Evolutionary conservation across 2,797 vertebrate genomes (phyloP).

Genomic region (Hemitrygon akajei): DNA sequence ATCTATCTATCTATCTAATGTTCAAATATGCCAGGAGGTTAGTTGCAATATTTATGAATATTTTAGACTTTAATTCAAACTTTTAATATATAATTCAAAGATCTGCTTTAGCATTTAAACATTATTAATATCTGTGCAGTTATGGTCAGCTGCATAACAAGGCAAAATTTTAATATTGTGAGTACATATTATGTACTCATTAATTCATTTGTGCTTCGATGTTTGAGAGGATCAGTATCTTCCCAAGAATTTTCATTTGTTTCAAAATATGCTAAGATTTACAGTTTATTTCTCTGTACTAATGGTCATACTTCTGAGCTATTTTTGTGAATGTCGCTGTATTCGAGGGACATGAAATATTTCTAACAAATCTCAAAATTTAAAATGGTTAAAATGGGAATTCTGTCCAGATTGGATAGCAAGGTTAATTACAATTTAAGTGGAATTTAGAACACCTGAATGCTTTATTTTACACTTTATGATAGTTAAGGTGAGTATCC

Average conservation of each 20-base stretch:
- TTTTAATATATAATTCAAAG: background rate
- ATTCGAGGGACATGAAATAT: background rate
- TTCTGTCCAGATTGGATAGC: background rate
- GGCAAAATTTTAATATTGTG: background rate
- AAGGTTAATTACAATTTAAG: background rate
- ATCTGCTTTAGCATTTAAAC: background rate
- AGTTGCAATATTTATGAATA: background rate
- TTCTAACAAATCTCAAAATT: background rate
- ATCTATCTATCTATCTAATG: too few relatives aligned
- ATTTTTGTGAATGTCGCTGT: background rate
- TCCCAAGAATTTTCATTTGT: background rate
- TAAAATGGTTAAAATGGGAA: background rate
- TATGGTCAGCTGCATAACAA: background rate
- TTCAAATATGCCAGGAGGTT: background rate
- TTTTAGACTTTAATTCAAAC: background rate
- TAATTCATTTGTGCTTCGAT: background rate
- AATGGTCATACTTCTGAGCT: background rate
- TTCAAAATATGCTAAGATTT: background rate
- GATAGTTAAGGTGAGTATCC: background rate
- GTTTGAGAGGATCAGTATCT: background rate
- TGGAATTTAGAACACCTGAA: too few relatives aligned
- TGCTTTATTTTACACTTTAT: background rate
- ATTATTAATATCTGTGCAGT: background rate
- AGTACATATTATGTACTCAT: background rate
- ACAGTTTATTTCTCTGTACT: background rate